Conservation (phyloP, 2,888 invertebrate genomes). For the Temnothorax ravouxi region DNA sequence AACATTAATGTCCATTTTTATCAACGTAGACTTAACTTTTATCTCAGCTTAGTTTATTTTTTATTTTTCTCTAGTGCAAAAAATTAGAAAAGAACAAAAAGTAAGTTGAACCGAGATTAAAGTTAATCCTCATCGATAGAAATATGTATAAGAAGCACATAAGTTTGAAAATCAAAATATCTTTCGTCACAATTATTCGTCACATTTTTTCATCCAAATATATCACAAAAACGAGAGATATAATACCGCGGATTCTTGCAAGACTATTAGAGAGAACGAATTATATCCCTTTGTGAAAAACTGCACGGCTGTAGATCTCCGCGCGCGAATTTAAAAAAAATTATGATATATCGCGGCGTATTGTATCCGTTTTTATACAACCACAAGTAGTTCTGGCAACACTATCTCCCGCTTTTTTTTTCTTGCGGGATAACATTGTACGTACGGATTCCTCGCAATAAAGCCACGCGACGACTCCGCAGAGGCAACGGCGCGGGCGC, state of each 20-base stretch:
- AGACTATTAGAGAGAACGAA: slow-evolving; percentile 28
- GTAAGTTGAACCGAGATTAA: no score
- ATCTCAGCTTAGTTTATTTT: no score
- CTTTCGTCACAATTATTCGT: background rate
- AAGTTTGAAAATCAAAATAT: background rate
- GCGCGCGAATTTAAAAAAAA: slow-evolving; percentile 47
- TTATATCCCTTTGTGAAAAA: slow-evolving; percentile 27
- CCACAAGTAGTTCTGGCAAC: slow-evolving; percentile 50
- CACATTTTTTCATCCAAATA: slow-evolving; percentile 7
- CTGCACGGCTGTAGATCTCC: background rate
- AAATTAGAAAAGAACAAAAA: no score
- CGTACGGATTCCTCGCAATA: slow-evolving; percentile 61
- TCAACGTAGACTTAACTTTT: no score
- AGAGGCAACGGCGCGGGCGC: slow-evolving; percentile 56
- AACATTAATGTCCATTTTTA: no score
- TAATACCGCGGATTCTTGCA: background rate
- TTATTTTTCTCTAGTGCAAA: no score
- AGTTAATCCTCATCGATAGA: no score
- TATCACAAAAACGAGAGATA: background rate
- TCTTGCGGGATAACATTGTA: slow-evolving; percentile 27
- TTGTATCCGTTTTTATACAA: slow-evolving; percentile 44
- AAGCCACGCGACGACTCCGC: slow-evolving; percentile 67
- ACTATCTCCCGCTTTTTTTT: slow-evolving; percentile 25
- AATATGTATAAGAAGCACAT: background rate
- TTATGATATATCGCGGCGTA: slow-evolving; percentile 44